phyloP scores from a whole-genome alignment of 2,888 invertebrate species.

The Pollenia labialis region DNA sequence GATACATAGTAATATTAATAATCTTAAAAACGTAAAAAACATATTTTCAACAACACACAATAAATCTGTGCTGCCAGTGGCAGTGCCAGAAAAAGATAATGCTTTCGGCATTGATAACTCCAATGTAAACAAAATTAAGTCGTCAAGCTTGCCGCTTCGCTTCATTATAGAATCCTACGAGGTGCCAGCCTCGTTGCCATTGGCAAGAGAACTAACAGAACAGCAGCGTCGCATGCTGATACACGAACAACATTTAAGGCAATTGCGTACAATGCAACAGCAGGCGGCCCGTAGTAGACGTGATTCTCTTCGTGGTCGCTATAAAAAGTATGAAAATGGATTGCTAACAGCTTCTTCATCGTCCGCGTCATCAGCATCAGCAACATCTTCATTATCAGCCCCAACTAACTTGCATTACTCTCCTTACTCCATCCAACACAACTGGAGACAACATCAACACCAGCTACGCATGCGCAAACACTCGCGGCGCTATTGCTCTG shows the following conservation, averaged over 20 bases:
- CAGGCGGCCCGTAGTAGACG: slow-evolving; percentile 81
- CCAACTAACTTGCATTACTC: slow-evolving; percentile 55
- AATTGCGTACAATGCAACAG: slow-evolving; percentile 74
- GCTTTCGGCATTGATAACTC: slow-evolving; percentile 70
- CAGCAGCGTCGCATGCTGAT: slow-evolving; percentile 74
- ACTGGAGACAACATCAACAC: slow-evolving; percentile 75
- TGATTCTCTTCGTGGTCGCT: slow-evolving; percentile 77
- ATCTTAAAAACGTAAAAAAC: slow-evolving; percentile 55
- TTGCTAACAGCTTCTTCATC: slow-evolving; percentile 65
- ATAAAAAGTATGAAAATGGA: slow-evolving; percentile 63
- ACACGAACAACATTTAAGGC: slow-evolving; percentile 68
- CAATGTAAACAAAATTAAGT: slow-evolving; percentile 72
- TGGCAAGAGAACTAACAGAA: slow-evolving; percentile 65
- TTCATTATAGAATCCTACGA: slow-evolving; percentile 80
- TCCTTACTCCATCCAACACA: slow-evolving; percentile 38
- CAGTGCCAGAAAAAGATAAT: slow-evolving; percentile 49
- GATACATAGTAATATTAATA: slow-evolving; percentile 68
- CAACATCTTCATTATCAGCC: slow-evolving; percentile 61
- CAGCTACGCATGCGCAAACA: slow-evolving; percentile 76
- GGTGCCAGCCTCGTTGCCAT: slow-evolving; percentile 77
- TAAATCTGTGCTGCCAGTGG: slow-evolving; percentile 47
- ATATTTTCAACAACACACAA: slow-evolving; percentile 60
- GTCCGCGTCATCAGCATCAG: slow-evolving; percentile 70
- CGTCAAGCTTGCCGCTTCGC: slow-evolving; percentile 71
- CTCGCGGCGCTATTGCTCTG: slow-evolving; percentile 85